These are phyloP conservation scores for Troilus luridus DNA, from an alignment of 2,888 invertebrate species.

Conservation along the genomic window DNA sequence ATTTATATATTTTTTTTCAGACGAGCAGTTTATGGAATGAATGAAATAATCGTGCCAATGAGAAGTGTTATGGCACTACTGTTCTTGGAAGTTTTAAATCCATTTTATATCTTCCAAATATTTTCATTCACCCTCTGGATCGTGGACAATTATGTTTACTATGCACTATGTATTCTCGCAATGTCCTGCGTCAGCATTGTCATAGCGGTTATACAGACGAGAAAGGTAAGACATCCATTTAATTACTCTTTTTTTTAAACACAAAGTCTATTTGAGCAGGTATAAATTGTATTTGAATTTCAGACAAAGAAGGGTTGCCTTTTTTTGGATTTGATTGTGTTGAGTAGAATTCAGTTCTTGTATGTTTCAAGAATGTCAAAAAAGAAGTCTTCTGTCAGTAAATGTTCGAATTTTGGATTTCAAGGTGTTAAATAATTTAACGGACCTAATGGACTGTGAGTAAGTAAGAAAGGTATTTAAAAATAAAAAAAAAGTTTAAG, in stretches of 20 bases:
- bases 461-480: constrained; percentile 56
- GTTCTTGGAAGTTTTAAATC: constrained; percentile 88
- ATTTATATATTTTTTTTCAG: constrained; percentile 70
- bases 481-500: constrained; percentile 38
- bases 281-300: constrained; percentile 55
- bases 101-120: constrained; percentile 96
- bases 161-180: constrained; percentile 86
- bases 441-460: constrained; percentile 49
- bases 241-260: background rate
- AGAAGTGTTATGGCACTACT: constrained; percentile 80
- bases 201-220: constrained; percentile 88
- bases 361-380: constrained; percentile 46
- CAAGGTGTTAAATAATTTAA: constrained; percentile 46
- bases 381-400: constrained; percentile 38
- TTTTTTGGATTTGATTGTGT: constrained; percentile 56
- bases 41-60: constrained; percentile 87
- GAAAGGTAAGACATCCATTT: constrained; percentile 74
- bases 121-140: constrained; percentile 93
- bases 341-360: constrained; percentile 53
- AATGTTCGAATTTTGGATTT: constrained; percentile 48
- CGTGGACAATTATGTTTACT: constrained; percentile 90
- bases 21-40: constrained; percentile 84
- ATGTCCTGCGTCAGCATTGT: constrained; percentile 88
- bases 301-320: constrained; percentile 55
- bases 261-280: constrained; percentile 36